Evolutionary conservation across 2,888 invertebrate genomes (phyloP).

Genomic region (Cerastoderma edule): DNA sequence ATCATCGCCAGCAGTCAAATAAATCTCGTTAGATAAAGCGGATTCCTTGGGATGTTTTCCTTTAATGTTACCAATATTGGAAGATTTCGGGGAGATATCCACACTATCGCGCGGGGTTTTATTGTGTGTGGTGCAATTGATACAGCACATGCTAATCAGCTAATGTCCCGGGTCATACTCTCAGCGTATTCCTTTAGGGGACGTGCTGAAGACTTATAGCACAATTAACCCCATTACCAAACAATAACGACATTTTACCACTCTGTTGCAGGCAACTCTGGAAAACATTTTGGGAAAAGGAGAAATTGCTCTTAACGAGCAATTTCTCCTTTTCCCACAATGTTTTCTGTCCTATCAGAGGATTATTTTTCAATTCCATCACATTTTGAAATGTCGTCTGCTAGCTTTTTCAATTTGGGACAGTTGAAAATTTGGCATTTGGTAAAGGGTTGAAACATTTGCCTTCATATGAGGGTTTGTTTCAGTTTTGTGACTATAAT

Average conservation of each 20-base stretch:
- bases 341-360: too few species aligned
- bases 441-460: too few species aligned
- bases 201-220: too few species aligned
- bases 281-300: not conserved
- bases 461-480: not conserved
- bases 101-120: too few species aligned
- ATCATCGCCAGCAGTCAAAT: slow-evolving; percentile 29
- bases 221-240: not conserved
- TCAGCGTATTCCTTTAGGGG: too few species aligned
- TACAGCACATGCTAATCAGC: slow-evolving; percentile 27
- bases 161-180: slow-evolving; percentile 16
- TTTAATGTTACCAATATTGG: slow-evolving; percentile 13
- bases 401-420: too few species aligned
- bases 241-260: not conserved
- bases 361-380: too few species aligned
- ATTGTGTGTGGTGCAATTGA: slow-evolving; percentile 19
- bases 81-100: not conserved
- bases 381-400: too few species aligned
- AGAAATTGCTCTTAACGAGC: not conserved
- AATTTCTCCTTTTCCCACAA: slow-evolving; percentile 3
- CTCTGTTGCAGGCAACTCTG: not conserved
- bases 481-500: too few species aligned
- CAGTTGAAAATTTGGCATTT: too few species aligned
- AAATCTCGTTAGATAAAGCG: slow-evolving; percentile 18
- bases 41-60: slow-evolving; percentile 21